Evolutionary conservation across 2,113 vertebrate genomes (phyloP), one percentile per base, ranked within the genome.

Genomic region (Potamarius usumacintae): DNA sequence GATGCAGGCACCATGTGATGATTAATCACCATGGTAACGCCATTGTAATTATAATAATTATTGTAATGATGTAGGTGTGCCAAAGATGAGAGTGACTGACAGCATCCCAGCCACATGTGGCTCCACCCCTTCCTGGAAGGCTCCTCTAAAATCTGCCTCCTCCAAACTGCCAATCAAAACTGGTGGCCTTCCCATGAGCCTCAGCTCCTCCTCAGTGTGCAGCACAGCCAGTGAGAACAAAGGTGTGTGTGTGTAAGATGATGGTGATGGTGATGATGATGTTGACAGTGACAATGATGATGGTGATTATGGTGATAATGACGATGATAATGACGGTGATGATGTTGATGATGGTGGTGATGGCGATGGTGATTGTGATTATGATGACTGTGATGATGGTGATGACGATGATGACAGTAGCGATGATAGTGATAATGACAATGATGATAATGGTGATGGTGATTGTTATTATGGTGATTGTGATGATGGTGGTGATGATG

Each of bases 131-230:
- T 77, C 74, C n/a, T 67, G 72, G 63, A 90, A 88, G 84, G 7
- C 53, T 67, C 83, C 67, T 81, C 84, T 69, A 67, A 90, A 74
- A 53, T 20, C 80, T 12, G n/a, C 87, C 58, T 62, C 78, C 1
- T 95, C 95, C 17, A 95, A 93, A 88, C 94, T 95, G 86, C 94
- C 94, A 50, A 91, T 94, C 2, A 95, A 95, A 86, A 58, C 11
- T 30, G 72, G 34, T 0, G 90, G n/a, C 52, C 14, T 34, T 81
- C 17, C 78, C 53, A 60, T 34, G 53, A 81, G 58, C 57, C 27
- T 25, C 30, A 82, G 30, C 58, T 82, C 80, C 15, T 82, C 80
- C 55, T 82, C 57, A 2, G n/a, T 82, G 57, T 30, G 80, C 9
- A 63, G 80, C 18, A 3, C 55, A 58, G 27, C 8, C 30, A 82